phyloP scores from a whole-genome alignment of 2,113 vertebrate genomes.

The Callospermophilus lateralis region DNA sequence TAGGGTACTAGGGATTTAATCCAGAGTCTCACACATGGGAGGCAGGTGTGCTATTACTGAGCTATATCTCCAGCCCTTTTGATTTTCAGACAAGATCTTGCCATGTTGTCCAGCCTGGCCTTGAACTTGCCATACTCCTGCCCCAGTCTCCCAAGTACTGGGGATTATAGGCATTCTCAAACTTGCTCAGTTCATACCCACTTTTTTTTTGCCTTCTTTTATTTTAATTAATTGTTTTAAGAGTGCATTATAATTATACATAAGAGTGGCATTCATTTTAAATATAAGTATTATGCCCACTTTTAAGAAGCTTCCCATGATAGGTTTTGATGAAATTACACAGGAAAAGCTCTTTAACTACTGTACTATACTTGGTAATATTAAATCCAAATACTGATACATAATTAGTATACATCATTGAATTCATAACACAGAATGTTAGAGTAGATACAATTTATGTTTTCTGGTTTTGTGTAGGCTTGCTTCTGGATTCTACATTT shows the following conservation, averaged over 20 bases:
- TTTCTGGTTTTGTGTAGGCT: not conserved
- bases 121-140: too few species aligned
- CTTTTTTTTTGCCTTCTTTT: too few species aligned
- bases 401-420: not conserved
- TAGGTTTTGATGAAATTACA: slow-evolving; percentile 28
- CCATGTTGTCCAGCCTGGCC: not conserved
- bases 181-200: too few species aligned
- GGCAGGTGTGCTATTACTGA: not conserved
- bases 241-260: too few species aligned
- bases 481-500: not conserved
- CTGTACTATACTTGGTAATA: not conserved
- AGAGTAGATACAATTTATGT: not conserved
- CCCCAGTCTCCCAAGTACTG: too few species aligned
- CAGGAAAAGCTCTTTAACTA: slow-evolving; percentile 5
- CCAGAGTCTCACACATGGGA: not conserved
- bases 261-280: too few species aligned
- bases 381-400: slow-evolving; percentile 5
- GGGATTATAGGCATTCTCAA: too few species aligned
- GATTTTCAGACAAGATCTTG: not conserved
- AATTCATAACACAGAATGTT: not conserved
- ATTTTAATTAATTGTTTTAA: too few species aligned
- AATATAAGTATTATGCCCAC: too few species aligned
- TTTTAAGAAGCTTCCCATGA: not conserved
- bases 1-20: not conserved
- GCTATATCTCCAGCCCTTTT: not conserved